Conservation (phyloP, 2,113 vertebrate genomes). For the Erinaceus europaeus region DNA sequence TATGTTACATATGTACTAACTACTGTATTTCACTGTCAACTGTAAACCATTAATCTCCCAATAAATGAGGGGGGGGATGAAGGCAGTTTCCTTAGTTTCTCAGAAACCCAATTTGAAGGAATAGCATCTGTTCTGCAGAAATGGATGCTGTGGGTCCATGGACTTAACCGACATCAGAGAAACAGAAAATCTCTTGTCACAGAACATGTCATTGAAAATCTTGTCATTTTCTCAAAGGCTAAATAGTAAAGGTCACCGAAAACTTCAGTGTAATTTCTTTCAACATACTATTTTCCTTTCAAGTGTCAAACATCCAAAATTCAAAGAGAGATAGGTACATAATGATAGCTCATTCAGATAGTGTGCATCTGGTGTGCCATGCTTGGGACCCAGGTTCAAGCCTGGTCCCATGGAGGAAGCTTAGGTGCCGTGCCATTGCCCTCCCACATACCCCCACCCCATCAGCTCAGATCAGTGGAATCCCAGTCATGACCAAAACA, state of each 20-base stretch:
- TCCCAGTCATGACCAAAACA: too few species aligned
- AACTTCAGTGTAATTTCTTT: not conserved
- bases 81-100: not conserved
- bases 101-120: constrained; percentile 13
- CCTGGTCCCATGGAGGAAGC: too few species aligned
- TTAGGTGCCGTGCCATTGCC: too few species aligned
- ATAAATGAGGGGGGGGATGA: too few species aligned
- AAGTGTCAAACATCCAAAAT: constrained; percentile 28
- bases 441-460: too few species aligned
- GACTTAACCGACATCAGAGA: not conserved
- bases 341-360: too few species aligned
- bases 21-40: too few species aligned
- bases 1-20: too few species aligned
- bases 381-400: too few species aligned
- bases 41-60: too few species aligned
- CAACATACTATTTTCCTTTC: not conserved
- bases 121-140: not conserved
- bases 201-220: not conserved
- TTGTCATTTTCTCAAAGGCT: not conserved
- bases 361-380: too few species aligned
- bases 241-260: not conserved
- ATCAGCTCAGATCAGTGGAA: too few species aligned
- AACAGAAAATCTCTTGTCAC: not conserved
- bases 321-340: not conserved
- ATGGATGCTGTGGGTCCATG: not conserved